A percentile compares a stretch with the other conserved stretches of the same genome.
Conservation (phyloP, 2,113 vertebrate species). For the Carlito syrichta region DNA sequence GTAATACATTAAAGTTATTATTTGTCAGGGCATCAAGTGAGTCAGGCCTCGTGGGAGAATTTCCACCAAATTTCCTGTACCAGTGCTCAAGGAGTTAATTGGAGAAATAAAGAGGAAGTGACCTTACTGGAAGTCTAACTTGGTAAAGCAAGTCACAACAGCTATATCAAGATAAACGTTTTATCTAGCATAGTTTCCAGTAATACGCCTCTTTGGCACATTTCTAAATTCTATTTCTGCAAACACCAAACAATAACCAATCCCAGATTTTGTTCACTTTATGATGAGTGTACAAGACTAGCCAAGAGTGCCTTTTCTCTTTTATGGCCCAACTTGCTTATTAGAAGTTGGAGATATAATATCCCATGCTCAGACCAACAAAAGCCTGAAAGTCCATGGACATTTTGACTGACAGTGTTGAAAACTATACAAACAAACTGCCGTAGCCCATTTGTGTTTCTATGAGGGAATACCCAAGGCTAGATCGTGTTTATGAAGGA, state of each 20-base stretch:
- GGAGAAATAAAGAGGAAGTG: background rate
- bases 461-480: background rate
- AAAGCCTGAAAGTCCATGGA: background rate
- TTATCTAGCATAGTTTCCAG: background rate
- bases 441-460: background rate
- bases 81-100: background rate
- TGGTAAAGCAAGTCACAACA: slow-evolving; percentile 19
- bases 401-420: background rate
- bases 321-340: background rate
- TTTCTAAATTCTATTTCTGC: background rate
- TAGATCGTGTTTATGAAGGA: background rate
- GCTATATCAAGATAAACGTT: background rate
- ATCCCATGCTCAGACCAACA: background rate
- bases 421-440: background rate
- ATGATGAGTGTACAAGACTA: background rate
- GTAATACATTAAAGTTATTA: background rate
- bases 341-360: background rate
- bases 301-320: background rate
- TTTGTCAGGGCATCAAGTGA: background rate
- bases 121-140: background rate
- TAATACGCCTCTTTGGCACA: background rate
- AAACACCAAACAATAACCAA: background rate
- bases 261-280: background rate
- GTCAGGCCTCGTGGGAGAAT: background rate
- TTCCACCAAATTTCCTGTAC: background rate